Evolutionary conservation across 2,113 vertebrate species (phyloP), one percentile per base, ranked within the genome.

Genomic region (Colius striatus): DNA sequence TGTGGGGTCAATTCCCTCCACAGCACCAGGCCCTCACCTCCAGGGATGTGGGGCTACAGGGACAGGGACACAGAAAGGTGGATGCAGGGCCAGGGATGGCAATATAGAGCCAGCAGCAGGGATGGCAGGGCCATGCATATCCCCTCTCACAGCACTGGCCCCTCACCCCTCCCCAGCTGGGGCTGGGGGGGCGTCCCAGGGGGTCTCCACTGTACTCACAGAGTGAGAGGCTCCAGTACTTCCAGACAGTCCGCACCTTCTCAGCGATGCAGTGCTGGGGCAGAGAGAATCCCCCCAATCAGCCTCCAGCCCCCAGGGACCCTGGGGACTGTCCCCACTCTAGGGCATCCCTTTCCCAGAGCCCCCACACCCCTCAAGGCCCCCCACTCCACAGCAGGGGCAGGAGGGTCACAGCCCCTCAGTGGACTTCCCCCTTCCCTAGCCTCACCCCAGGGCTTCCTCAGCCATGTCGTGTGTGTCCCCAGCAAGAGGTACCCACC

Each of bases 181-280:
- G 27, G 16, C 54, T 60, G 29, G 3, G 29, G 16, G 17, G 55
- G n/a, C n/a, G 38, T 27, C 53, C 48, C 30, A 6, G n/a, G n/a
- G n/a, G n/a, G n/a, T n/a, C n/a, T n/a, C n/a, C n/a, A n/a, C n/a
- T n/a, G 5, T 88, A 97, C 97, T 98, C 97, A 99, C 99, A 98
- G 38, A 99, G 98, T n/a, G 98, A 99, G 84, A 96, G 97, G 96
- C 98, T 99, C 96, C 99, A 96, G 97, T 98, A 99, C 43, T 98
- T 98, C 48, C 99, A 97, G 97, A 99, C 98, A 73, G 96, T 99
- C 85, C 99, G 98, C 83, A 99, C 99, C 98, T 99, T 99, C 95
- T 99, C 99, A 0, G 99, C 99, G 58, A 99, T 99, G 87, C 99
- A 99, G 93, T 99, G 99, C 99, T 99, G 97, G 60, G 90, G 66